These are phyloP conservation scores for Palythoa grandis DNA, from an alignment of 92 coral and sea anemone genomes.

Conservation along the genomic window DNA sequence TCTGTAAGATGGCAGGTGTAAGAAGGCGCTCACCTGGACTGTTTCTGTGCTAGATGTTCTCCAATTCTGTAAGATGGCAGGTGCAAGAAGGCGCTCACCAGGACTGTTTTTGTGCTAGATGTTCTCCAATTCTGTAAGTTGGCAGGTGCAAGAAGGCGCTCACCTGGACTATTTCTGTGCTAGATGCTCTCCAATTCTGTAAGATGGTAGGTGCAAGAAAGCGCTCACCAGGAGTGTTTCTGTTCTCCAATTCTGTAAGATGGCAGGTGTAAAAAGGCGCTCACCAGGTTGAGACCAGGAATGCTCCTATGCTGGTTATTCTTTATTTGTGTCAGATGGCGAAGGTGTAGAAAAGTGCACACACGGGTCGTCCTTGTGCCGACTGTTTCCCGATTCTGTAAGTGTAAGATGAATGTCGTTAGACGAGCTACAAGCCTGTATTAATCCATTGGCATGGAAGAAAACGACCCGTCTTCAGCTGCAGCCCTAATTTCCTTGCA, in stretches of 20 bases:
- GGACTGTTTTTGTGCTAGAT: conserved; percentile 71
- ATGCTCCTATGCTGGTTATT: too few species aligned
- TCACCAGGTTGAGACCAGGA: too few species aligned
- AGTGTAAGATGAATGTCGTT: too few species aligned
- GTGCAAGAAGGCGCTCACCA: conserved; percentile 60
- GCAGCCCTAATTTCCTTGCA: too few species aligned
- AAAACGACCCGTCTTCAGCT: too few species aligned
- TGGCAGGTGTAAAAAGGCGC: too few species aligned
- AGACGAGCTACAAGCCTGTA: too few species aligned
- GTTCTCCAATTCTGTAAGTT: not conserved
- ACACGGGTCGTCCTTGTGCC: not conserved
- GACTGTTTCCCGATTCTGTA: not conserved
- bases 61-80: conserved; percentile 86
- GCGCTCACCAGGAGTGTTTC: not conserved
- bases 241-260: not conserved
- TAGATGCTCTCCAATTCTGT: not conserved
- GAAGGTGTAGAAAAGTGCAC: not conserved
- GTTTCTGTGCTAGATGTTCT: conserved; percentile 88
- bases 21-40: conserved; percentile 68
- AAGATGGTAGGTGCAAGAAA: not conserved
- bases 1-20: conserved; percentile 81
- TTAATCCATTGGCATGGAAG: too few species aligned
- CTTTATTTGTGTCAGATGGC: not conserved
- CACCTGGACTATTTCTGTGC: too few species aligned
- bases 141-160: too few species aligned